These are phyloP conservation scores for Melanotaenia pygmaea DNA, from an alignment of 2,797 vertebrate genomes.

Conservation along the genomic window DNA sequence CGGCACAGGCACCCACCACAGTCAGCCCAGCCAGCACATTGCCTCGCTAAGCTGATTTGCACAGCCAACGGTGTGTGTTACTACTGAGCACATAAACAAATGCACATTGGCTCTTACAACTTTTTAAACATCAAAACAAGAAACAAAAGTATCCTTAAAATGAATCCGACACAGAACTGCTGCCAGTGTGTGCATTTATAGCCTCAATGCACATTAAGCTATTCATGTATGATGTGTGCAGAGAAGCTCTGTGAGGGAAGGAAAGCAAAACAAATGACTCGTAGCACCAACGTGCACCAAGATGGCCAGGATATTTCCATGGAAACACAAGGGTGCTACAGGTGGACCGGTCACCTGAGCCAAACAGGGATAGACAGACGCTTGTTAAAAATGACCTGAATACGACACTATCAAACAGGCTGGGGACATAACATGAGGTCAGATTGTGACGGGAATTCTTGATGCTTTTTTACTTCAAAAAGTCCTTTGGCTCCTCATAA, in stretches of 20 bases:
- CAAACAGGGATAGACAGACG: constrained; percentile 77
- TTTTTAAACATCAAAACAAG: constrained; percentile 46
- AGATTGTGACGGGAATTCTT: constrained; percentile 73
- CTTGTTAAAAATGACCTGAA: constrained; percentile 84
- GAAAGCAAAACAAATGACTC: constrained; percentile 35
- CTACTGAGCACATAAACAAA: constrained; percentile 72
- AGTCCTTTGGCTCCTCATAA: constrained; percentile 50
- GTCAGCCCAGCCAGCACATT: constrained; percentile 75
- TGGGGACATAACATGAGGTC: constrained; percentile 75
- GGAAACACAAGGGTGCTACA: constrained; percentile 78
- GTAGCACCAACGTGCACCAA: constrained; percentile 56
- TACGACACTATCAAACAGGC: constrained; percentile 75
- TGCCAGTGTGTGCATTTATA: constrained; percentile 28
- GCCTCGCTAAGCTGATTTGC: constrained; percentile 80
- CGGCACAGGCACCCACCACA: constrained; percentile 72
- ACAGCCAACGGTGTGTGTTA: constrained; percentile 62
- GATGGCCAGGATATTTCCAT: constrained; percentile 76
- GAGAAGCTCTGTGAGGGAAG: constrained; percentile 38
- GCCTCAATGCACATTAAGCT: constrained; percentile 18
- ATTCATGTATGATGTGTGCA: constrained; percentile 38
- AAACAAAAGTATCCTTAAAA: constrained; percentile 35
- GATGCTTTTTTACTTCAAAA: constrained; percentile 65
- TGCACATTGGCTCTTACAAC: constrained; percentile 60
- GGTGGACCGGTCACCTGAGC: constrained; percentile 79
- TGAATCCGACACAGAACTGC: constrained; percentile 19